phyloP scores from a whole-genome alignment of 2,113 vertebrate species.

The Strix aluco region DNA sequence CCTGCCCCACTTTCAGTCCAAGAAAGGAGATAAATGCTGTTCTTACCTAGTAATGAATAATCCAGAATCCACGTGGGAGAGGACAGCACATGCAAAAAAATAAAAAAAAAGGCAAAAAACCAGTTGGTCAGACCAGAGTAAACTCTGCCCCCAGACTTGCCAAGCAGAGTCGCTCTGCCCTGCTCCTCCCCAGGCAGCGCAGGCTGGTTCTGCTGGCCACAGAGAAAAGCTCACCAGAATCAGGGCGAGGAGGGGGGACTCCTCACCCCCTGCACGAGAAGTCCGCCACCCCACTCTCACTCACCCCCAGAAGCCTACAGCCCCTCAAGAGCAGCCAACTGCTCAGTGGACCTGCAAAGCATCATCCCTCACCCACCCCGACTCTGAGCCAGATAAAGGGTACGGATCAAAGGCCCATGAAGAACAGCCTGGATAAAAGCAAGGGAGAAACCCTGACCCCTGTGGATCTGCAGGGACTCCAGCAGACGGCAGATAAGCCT shows the following conservation, averaged over 20 bases:
- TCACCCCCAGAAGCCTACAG: not conserved
- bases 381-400: not conserved
- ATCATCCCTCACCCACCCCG: not conserved
- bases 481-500: not conserved
- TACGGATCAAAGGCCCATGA: accelerated
- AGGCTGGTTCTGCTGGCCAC: not conserved
- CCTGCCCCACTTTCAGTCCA: not conserved
- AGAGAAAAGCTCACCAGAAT: accelerated
- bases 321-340: not conserved
- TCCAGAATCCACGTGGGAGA: not conserved
- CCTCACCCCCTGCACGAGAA: not conserved
- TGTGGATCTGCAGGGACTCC: not conserved
- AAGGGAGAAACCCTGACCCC: not conserved
- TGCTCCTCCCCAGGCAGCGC: not conserved
- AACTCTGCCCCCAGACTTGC: not conserved
- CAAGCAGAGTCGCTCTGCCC: not conserved
- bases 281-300: not conserved
- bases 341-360: not conserved
- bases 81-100: not conserved
- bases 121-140: not conserved
- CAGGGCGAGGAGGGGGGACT: no score
- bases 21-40: not conserved
- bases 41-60: slow-evolving; percentile 46
- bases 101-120: not conserved
- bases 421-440: not conserved